Percentiles rank a stretch among this genome's conserved stretches.
phyloP scores from a whole-genome alignment of 2,113 vertebrate genomes.

The Vireo altiloquus region DNA sequence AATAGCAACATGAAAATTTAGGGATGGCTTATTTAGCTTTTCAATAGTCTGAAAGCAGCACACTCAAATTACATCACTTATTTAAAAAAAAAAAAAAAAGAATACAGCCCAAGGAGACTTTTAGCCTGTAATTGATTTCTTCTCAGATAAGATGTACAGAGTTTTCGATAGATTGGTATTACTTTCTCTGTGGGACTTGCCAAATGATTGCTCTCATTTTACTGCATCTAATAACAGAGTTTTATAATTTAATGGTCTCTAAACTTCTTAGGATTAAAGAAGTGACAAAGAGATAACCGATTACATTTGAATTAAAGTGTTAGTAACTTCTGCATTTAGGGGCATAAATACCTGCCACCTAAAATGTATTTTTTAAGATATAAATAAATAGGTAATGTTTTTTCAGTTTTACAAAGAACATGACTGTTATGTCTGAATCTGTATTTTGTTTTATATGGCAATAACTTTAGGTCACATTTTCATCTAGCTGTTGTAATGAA shows the following conservation, averaged over 20 bases:
- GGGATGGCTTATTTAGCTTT: constrained; percentile 28
- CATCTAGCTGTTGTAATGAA: not conserved
- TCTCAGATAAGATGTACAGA: constrained; percentile 28
- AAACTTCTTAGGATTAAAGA: not conserved
- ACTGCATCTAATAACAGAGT: not conserved
- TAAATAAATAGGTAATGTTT: not conserved
- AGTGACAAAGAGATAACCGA: not conserved
- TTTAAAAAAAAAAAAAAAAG: not conserved
- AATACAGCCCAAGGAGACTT: constrained; percentile 17
- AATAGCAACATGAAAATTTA: constrained; percentile 11
- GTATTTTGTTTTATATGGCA: not conserved
- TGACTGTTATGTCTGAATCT: accelerated
- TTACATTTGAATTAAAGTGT: not conserved
- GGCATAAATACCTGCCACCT: not conserved
- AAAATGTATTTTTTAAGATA: not conserved
- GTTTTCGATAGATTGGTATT: not conserved
- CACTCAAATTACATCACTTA: constrained; percentile 4
- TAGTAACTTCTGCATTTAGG: not conserved
- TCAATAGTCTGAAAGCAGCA: constrained; percentile 21
- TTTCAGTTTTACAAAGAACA: not conserved
- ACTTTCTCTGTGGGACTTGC: not conserved
- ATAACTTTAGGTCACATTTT: not conserved
- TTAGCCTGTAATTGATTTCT: constrained; percentile 6
- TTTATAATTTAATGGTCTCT: not conserved
- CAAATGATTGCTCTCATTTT: not conserved